Evolutionary conservation across 2,888 invertebrate genomes (phyloP).

Genomic region (Papilio demoleus): DNA sequence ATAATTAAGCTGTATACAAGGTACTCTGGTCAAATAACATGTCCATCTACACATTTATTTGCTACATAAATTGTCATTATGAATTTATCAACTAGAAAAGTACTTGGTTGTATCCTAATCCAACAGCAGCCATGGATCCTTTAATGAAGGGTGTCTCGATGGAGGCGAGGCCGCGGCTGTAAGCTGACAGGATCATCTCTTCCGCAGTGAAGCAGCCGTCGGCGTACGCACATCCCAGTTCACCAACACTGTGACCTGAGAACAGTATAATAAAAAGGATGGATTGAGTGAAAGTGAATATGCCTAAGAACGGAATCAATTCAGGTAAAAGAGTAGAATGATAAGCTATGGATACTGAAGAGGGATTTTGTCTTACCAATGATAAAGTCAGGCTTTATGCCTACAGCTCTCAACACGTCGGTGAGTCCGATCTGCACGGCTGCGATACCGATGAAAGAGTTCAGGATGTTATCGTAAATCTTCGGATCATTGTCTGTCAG

Average conservation of each 20-base stretch:
- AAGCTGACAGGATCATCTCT: constrained; percentile 93
- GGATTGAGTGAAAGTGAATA: no score
- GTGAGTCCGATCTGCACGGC: constrained; percentile 86
- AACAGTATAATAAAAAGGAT: no score
- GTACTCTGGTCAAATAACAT: no score
- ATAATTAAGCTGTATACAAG: no score
- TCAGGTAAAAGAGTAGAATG: background rate
- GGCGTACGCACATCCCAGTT: constrained; percentile 97
- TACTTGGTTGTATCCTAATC: constrained; percentile 84
- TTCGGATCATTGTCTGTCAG: constrained; percentile 84
- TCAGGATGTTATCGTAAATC: constrained; percentile 86
- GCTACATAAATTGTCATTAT: no score
- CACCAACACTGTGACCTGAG: constrained; percentile 95
- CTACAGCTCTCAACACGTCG: constrained; percentile 78
- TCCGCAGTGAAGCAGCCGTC: constrained; percentile 95
- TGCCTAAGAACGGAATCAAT: no score
- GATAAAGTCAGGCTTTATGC: constrained; percentile 76
- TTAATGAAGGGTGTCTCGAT: constrained; percentile 87
- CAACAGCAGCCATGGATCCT: constrained; percentile 96
- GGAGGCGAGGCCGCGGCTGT: constrained; percentile 91
- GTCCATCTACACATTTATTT: no score
- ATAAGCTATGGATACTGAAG: background rate
- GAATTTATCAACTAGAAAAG: no score
- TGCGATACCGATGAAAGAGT: constrained; percentile 89
- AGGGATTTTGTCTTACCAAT: constrained; percentile 63